phyloP scores from a whole-genome alignment of 1,140 invertebrate species.

The Physella acuta region DNA sequence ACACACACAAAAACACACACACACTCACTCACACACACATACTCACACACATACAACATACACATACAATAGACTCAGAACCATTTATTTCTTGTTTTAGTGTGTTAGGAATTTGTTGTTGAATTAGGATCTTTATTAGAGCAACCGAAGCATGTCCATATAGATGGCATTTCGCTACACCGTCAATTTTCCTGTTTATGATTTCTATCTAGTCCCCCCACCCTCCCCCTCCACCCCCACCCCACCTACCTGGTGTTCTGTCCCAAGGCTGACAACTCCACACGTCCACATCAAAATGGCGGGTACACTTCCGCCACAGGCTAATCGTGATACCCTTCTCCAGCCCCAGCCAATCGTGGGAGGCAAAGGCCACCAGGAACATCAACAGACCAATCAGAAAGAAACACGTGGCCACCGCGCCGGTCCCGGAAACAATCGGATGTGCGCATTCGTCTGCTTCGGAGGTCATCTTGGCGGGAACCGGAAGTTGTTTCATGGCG shows the following conservation, averaged over 20 bases:
- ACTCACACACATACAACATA: neutral
- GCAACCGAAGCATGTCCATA: no score
- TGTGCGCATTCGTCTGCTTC: constrained; percentile 1
- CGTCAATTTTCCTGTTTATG: no score
- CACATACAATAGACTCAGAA: neutral
- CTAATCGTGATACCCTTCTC: constrained; percentile 30
- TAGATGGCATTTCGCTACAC: no score
- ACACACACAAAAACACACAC: constrained; percentile 11
- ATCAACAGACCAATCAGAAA: constrained; percentile 32
- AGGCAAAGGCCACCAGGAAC: constrained; percentile 32
- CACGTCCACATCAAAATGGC: constrained; percentile 21
- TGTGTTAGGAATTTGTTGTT: no score
- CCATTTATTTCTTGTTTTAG: neutral
- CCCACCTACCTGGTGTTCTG: constrained; percentile 26
- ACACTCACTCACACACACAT: neutral
- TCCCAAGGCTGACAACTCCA: constrained; percentile 33
- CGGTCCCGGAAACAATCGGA: constrained; percentile 25
- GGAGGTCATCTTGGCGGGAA: neutral
- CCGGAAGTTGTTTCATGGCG: neutral
- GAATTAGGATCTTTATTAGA: no score
- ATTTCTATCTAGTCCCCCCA: neutral
- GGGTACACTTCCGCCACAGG: constrained; percentile 30
- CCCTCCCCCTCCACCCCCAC: neutral
- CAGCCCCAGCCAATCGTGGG: constrained; percentile 34
- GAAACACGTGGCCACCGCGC: constrained; percentile 25